Conservation (phyloP, 30 jellyfish, hydroid and myxozoan species). For the Haliclystus octoradiatus region DNA sequence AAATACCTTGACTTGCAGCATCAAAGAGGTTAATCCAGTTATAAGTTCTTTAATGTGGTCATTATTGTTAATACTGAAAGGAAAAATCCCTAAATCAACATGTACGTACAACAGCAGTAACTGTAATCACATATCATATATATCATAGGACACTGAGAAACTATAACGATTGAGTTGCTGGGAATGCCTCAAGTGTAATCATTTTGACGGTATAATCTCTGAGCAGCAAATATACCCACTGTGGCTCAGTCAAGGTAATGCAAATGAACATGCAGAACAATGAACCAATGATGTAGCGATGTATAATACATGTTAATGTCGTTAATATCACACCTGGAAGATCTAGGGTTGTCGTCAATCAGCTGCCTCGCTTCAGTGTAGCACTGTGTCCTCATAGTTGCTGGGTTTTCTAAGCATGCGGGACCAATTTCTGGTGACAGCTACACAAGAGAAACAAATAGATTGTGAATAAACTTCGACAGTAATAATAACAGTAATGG, state of each 20-base stretch:
- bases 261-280: no score
- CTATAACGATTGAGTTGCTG: no score
- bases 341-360: background rate
- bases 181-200: no score
- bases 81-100: background rate
- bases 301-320: no score
- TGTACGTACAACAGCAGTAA: no score
- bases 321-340: background rate
- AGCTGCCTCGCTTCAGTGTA: background rate
- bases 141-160: no score
- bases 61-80: constrained; percentile 1
- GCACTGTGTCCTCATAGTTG: background rate
- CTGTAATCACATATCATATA: no score
- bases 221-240: no score
- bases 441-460: background rate
- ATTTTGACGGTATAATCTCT: no score
- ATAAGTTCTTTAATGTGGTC: constrained; percentile 45
- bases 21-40: constrained; percentile 55
- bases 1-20: constrained; percentile 50
- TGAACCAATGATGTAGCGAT: no score
- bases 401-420: background rate
- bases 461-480: background rate
- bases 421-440: background rate
- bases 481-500: background rate
- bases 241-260: no score